Conservation (phyloP, 2,113 vertebrate genomes). For the Eulemur rufifrons region DNA sequence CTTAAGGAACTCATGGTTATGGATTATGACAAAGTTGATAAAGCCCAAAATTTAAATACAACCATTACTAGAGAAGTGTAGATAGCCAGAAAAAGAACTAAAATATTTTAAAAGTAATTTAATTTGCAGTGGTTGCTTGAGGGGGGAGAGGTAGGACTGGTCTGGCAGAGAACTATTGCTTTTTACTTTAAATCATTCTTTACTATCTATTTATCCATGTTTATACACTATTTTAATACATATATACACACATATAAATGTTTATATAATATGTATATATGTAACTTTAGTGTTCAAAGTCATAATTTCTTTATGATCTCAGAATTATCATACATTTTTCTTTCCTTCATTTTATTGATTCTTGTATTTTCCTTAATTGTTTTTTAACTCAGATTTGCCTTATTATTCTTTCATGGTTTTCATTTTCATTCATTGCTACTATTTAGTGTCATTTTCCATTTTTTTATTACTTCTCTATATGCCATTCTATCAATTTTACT, state of each 20-base stretch:
- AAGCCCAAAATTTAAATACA: not conserved
- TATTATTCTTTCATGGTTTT: not conserved
- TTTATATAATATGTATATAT: not conserved
- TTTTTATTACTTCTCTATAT: not conserved
- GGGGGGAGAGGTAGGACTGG: not conserved
- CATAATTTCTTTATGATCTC: not conserved
- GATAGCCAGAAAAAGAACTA: not conserved
- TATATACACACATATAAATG: not conserved
- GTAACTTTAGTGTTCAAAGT: not conserved
- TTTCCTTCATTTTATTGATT: not conserved
- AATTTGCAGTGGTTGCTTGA: not conserved
- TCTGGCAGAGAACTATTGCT: not conserved
- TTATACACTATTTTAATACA: not conserved
- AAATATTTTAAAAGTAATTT: not conserved
- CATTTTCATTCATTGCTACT: not conserved
- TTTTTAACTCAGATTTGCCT: not conserved
- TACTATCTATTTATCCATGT: not conserved
- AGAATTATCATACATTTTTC: not conserved
- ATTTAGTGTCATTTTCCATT: not conserved
- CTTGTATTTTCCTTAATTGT: not conserved
- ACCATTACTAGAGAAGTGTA: not conserved
- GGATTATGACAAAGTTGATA: not conserved
- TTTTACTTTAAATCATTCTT: not conserved
- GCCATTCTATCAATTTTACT: not conserved
- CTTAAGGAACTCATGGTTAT: not conserved